Base-by-base conservation (phyloP, 2,797 vertebrate genomes). In the Myripristis jacobus region DNA sequence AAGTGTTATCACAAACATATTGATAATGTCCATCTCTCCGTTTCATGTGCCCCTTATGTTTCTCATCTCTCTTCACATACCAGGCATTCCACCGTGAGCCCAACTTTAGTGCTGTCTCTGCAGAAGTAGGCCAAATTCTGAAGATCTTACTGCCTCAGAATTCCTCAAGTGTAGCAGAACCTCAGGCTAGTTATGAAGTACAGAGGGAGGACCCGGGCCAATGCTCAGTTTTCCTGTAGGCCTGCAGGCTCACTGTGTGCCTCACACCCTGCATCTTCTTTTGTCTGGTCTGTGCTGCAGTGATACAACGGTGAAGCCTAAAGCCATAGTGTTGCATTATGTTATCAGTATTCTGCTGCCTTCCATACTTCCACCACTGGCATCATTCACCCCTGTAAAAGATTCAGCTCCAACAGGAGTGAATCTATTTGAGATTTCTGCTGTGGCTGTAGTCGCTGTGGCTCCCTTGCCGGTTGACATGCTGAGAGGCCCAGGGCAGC, bases 111-210 rank as follows among this genome's bases (percentile, higher is more conserved):
- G 36, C 11, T 13, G 11, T 41, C 36, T 1, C 36, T 41, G 36
- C 12, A 41, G 34, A 36, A 36, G 34, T 36, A 57, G 61, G 52
- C 47, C 55, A 71, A 19, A 70, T 41, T 48, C 21, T 36, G 44
- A 67, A 2, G 16, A 43, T 55, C 27, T 29, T 1, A 29, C 56
- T 61, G 18, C 29, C 41, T 47, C 34, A 29, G 24, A 69, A 61
- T 72, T 66, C 55, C 36, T 38, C 36, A 12, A 41, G 36, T 41
- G 12, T 41, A 41, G 36, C 10, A 41, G 36, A 41, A 41, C 36
- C 22, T 66, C 48, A 50, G 15, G 27, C 64, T 79, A 66, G 56
- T 76, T 63, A 43, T 77, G 51, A 76, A 83, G 67, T 44, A 73
- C 31, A 68, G 48, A 66, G 19, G 73, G 6, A 44, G 43, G 64